phyloP scores from a whole-genome alignment of 2,113 vertebrate species.

The Apodemus sylvaticus region DNA sequence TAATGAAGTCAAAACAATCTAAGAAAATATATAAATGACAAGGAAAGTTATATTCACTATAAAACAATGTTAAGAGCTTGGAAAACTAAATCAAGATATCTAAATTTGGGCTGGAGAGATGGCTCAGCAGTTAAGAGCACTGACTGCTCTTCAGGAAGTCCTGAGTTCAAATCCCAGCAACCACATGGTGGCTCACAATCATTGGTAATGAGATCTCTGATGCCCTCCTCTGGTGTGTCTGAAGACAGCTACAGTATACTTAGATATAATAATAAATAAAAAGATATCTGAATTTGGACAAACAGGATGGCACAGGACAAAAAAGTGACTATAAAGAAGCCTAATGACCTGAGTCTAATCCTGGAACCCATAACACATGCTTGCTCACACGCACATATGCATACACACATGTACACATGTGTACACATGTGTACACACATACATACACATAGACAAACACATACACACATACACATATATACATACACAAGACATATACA shows the following conservation, averaged over 20 bases:
- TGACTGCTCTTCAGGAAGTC: no score
- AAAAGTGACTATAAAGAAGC: background rate
- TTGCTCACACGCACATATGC: background rate
- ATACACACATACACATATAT: background rate
- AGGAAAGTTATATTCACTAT: background rate
- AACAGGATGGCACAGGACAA: background rate
- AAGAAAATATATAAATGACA: constrained; percentile 25
- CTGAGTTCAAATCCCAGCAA: no score
- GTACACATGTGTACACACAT: background rate
- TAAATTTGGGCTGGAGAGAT: no score
- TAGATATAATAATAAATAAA: no score
- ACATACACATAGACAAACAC: background rate
- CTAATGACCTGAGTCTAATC: background rate
- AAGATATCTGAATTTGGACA: background rate
- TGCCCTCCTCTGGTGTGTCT: no score
- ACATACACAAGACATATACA: background rate
- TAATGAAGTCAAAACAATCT: background rate
- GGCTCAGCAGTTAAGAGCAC: no score
- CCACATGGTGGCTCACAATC: no score
- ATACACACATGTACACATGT: background rate
- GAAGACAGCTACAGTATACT: no score
- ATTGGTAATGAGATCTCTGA: no score
- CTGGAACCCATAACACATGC: background rate
- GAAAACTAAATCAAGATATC: no score
- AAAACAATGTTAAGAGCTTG: background rate